Base-by-base conservation (phyloP, 2,113 vertebrate species). In the Coturnix japonica region DNA sequence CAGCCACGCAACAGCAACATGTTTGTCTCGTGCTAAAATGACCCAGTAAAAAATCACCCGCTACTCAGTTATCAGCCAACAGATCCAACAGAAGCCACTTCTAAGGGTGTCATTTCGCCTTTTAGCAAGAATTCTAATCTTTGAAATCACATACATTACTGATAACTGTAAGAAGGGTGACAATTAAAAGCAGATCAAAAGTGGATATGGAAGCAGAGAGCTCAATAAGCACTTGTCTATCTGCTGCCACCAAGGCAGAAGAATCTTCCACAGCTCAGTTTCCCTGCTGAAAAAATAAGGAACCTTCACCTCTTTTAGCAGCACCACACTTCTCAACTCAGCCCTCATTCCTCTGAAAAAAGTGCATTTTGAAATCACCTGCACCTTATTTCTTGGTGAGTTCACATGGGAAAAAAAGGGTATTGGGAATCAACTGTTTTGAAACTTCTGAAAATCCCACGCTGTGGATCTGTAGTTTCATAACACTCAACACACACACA, bases 61-160 rank as follows among this genome's bases (percentile, higher is more conserved):
- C 37, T 90, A 82, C 69, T 59, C 39, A 56, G 43, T 89, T 93
- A 84, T 75, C 81, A 92, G 86, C 53, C 93, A 74, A 89, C 61
- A 92, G 86, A 86, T 90, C 43, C 70, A 81, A 69, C 6, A 72
- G 76, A 89, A 78, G 18, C 47, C 84, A 60, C 81, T 92, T 92
- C 81, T 86, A 87, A 88, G 77, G 30, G 63, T 53, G 10, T 73
- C 65, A 67, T 56, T 73, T 83, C 88, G 83, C 89, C 91, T 92
- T 92, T 88, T 71, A 74, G 77, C 84, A 90, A 78, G 51, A 92
- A 92, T 72, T 90, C 59, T 41, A 77, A 80, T 85, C 85, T 95
- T 78, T 78, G 31, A 81, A 13, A 60, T 47, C 47, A 18, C 18
- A 39, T 53, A 71, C 6, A 2, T 75, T 67, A 89, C 65, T 3